phyloP scores from a whole-genome alignment of 2,888 invertebrate genomes.

The Drosophila leonis region DNA sequence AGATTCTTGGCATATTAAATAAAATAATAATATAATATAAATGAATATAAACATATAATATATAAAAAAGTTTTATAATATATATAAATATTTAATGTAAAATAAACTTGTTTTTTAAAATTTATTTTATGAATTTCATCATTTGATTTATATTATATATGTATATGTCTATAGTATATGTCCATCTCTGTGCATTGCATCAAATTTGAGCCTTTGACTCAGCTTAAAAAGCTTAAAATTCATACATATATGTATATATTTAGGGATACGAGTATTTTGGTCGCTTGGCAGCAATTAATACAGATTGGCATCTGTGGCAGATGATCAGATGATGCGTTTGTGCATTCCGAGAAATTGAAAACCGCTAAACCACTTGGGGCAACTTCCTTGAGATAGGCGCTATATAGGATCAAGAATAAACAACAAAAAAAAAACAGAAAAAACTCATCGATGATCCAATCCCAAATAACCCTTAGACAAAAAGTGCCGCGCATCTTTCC shows the following conservation, averaged over 20 bases:
- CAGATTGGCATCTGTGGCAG: slow-evolving; percentile 17
- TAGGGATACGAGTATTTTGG: not conserved
- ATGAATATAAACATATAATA: too few relatives aligned
- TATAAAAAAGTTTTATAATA: too few relatives aligned
- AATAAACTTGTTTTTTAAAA: too few relatives aligned
- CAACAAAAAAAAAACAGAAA: not conserved
- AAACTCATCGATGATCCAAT: slow-evolving; percentile 57
- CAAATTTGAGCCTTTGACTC: slow-evolving; percentile 9
- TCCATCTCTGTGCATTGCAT: not conserved
- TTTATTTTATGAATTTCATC: too few relatives aligned
- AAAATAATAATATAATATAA: too few relatives aligned
- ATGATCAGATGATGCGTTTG: slow-evolving; percentile 42
- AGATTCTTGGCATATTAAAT: too few relatives aligned
- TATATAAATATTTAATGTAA: too few relatives aligned
- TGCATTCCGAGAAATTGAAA: slow-evolving; percentile 65
- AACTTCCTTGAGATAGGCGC: slow-evolving; percentile 36
- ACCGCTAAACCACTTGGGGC: slow-evolving; percentile 37
- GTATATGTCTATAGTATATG: not conserved
- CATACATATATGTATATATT: not conserved
- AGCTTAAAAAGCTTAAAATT: not conserved
- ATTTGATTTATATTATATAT: not conserved
- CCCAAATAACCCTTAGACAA: slow-evolving; percentile 43
- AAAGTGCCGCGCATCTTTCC: slow-evolving; percentile 55
- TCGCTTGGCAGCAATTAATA: slow-evolving; percentile 20
- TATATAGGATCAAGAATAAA: not conserved